Base-by-base conservation (phyloP, 2,113 vertebrate species). In the Nanorana parkeri region DNA sequence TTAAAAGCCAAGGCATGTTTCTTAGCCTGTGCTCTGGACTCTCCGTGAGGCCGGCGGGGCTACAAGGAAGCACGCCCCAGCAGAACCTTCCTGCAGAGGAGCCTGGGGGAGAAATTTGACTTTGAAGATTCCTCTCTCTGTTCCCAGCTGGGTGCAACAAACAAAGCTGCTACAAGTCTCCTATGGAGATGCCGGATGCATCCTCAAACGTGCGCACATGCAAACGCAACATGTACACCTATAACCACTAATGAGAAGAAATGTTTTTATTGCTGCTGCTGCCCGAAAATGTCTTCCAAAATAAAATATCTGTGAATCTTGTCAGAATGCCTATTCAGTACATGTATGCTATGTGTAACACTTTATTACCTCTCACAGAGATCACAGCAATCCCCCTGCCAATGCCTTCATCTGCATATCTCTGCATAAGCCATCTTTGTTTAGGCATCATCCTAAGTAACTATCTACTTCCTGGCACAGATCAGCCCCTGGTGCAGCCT, bases 1-100 rank as follows among this genome's bases (percentile, higher is more conserved):
- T 88, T 85, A 87, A 88, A 89, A 82, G 86, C 69, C 83, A 80
- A 78, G 84, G 54, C 63, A 83, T 64, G 87, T 68, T 85, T 84
- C 73, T 56, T 51, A 0, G 0, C 51, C 19, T 72, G 87, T 68
- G 71, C 41, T 0, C 80, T 26, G 87, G 8, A 73, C 15, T 79
- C 23, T 26, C 85, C 86, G 86, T 85, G 86, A 86, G 87, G 52
- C 85, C 87, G 3, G 74, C 87, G 2, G 77, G 71, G 24, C 73
- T 69, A 67, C 15, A 71, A 73, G 71, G 52, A 63, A 51, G 29
- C 47, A n/a, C 28, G 5, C 51, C 23, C 84, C 75, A n/a, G 52
- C 63, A 47, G 36, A 85, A 81, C 23, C 72, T 21, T 19, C 64
- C 61, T 58, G 55, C 23, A 78, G 71, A 78, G 66, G 0, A 7